Conservation (phyloP, 53 echinoderm and acorn worm genomes). For the Henricia sp. region DNA sequence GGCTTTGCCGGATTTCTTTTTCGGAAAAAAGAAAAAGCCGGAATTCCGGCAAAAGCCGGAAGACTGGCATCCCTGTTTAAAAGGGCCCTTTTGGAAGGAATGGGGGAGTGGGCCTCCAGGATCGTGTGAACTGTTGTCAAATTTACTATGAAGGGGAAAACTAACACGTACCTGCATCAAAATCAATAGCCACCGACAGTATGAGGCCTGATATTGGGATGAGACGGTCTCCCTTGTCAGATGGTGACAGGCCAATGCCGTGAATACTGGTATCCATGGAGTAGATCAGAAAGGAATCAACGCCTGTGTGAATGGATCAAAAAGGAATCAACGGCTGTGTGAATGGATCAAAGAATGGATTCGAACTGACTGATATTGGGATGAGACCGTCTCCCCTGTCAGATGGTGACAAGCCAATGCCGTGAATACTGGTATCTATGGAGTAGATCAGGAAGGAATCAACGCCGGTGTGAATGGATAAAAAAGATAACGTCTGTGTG, state of each 20-base stretch:
- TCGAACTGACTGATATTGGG: slow-evolving; percentile 61
- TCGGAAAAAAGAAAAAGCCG: too few species aligned
- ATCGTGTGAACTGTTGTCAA: too few species aligned
- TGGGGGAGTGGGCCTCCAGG: too few species aligned
- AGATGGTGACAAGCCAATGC: slow-evolving; percentile 50
- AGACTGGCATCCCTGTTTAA: too few species aligned
- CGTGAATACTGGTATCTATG: slow-evolving; percentile 80
- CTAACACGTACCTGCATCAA: slow-evolving; percentile 84
- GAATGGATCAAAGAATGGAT: too few species aligned
- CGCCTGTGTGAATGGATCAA: slow-evolving; percentile 50
- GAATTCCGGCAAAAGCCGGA: too few species aligned
- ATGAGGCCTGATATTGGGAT: slow-evolving; percentile 81
- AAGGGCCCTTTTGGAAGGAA: too few species aligned
- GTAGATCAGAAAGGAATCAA: slow-evolving; percentile 78
- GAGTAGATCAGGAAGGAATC: slow-evolving; percentile 81
- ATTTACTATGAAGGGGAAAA: too few species aligned
- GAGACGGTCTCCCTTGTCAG: slow-evolving; percentile 57
- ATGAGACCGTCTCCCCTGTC: slow-evolving; percentile 66
- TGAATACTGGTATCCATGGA: slow-evolving; percentile 81
- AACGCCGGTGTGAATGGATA: slow-evolving; percentile 61
- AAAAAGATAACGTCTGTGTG: too few species aligned
- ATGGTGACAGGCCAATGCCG: slow-evolving; percentile 59
- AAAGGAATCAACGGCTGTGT: not conserved
- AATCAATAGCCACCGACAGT: slow-evolving; percentile 84
- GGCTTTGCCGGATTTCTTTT: too few species aligned